A percentile compares a stretch with the other conserved stretches of the same genome.
phyloP scores from a whole-genome alignment of 2,797 vertebrate species.

The Stomatorhinus walkeri region DNA sequence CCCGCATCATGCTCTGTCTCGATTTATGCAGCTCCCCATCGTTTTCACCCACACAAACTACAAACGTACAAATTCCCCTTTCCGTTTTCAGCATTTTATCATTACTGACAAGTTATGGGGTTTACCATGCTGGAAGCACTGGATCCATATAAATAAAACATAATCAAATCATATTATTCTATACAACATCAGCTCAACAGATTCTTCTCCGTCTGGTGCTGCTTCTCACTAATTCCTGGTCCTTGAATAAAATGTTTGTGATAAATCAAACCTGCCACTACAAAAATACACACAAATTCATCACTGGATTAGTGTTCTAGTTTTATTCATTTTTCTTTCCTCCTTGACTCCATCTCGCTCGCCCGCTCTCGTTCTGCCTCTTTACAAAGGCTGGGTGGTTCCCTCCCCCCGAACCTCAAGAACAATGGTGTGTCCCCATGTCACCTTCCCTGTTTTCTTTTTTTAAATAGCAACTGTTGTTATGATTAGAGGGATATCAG shows the following conservation, averaged over 20 bases:
- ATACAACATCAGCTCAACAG: conserved; percentile 28
- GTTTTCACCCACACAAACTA: conserved; percentile 10
- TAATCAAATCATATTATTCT: conserved; percentile 38
- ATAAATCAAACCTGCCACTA: conserved; percentile 64
- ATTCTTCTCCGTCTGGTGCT: conserved; percentile 44
- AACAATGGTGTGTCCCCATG: neutral
- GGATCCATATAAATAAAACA: conserved; percentile 33
- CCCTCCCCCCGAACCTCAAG: neutral
- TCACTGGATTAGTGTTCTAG: conserved; percentile 56
- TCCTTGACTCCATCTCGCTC: conserved; percentile 24
- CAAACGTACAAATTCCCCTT: neutral
- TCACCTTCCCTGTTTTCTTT: neutral
- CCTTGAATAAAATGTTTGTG: conserved; percentile 61
- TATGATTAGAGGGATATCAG: neutral
- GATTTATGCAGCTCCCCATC: neutral
- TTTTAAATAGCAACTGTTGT: neutral
- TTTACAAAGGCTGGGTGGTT: neutral
- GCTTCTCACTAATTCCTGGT: conserved; percentile 60
- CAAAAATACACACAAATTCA: conserved; percentile 65
- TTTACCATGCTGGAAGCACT: conserved; percentile 24
- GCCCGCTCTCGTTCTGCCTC: conserved; percentile 16
- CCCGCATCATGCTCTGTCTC: neutral
- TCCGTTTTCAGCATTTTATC: conserved; percentile 24
- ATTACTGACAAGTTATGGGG: conserved; percentile 20
- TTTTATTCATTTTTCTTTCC: conserved; percentile 53